These are phyloP conservation scores for Diarsia rubi DNA, from an alignment of 2,888 invertebrate species.

Conservation along the genomic window DNA sequence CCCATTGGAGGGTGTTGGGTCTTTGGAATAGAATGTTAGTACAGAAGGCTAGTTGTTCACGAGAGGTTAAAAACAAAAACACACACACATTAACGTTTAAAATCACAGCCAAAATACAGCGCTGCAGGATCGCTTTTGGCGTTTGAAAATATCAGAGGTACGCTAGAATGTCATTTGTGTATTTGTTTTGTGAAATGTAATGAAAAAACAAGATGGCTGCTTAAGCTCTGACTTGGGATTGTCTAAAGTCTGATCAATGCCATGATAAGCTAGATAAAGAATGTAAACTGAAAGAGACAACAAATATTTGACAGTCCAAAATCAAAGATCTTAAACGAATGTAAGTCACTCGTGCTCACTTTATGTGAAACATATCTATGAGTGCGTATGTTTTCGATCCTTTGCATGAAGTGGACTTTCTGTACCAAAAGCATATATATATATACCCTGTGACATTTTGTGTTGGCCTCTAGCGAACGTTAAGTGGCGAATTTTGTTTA, in stretches of 20 bases:
- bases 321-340: not conserved
- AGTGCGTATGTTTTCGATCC: fast-evolving
- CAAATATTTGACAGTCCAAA: no score
- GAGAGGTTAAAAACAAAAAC: not conserved
- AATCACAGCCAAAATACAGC: not conserved
- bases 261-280: not conserved
- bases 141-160: not conserved
- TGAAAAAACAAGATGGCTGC: not conserved
- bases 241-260: not conserved
- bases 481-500: conserved; percentile 56
- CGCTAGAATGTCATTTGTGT: not conserved
- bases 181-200: not conserved
- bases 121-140: no score
- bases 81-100: no score
- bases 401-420: not conserved
- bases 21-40: not conserved
- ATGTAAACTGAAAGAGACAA: not conserved
- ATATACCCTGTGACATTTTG: conserved; percentile 2
- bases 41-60: conserved; percentile 6
- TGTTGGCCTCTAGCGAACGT: conserved; percentile 10
- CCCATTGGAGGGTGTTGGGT: conserved; percentile 51
- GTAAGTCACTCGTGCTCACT: not conserved
- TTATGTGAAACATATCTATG: not conserved
- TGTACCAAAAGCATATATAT: not conserved
- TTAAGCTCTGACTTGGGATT: not conserved